Base-by-base conservation (phyloP, 2,113 vertebrate genomes). In the Tychaedon coryphoeus region DNA sequence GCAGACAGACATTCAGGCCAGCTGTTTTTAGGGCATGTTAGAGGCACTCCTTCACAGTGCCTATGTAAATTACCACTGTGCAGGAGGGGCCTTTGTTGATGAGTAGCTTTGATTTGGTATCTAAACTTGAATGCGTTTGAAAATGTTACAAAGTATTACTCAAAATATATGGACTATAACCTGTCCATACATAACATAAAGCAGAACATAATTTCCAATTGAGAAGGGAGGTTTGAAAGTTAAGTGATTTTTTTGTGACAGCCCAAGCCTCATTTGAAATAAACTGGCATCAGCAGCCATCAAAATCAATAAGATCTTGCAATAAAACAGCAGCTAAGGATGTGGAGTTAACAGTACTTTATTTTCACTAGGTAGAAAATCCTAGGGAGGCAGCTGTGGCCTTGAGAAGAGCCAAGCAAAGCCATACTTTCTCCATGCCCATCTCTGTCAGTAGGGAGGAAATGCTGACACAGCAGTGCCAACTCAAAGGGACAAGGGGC, bases 311-410 rank as follows among this genome's bases (percentile, higher is more conserved):
- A 73, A 53, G 31, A 66, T 33, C 47, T n/a, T 28, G 11, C 58
- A 78, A 83, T 2, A 3, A 51, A 80, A 66, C n/a, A 80, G 10
- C 20, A 92, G 18, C 25, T 57, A 62, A 86, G 34, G 34, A 38
- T 47, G 15, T 70, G 34, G 29, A 45, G 22, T 76, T 88, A 47
- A 77, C 20, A 26, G 47, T 23, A 47, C 47, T 69, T 71, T 81
- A 17, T 77, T 93, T 95, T 86, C 54, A n/a, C 25, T 69, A 29
- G n/a, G 12, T 50, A 69, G 43, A 64, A 87, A 85, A 88, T 48
- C 8, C 14, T 69, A 22, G 23, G 9, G 38, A 73, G 14, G 19
- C 20, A 93, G 25, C 14, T 69, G 36, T 69, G 47, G 25, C 66
- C 58, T 88, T 48, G 20, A 69, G 50, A 69, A 72, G 20, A 88